phyloP scores from a whole-genome alignment of 2,888 invertebrate genomes.

The Luperina testacea region DNA sequence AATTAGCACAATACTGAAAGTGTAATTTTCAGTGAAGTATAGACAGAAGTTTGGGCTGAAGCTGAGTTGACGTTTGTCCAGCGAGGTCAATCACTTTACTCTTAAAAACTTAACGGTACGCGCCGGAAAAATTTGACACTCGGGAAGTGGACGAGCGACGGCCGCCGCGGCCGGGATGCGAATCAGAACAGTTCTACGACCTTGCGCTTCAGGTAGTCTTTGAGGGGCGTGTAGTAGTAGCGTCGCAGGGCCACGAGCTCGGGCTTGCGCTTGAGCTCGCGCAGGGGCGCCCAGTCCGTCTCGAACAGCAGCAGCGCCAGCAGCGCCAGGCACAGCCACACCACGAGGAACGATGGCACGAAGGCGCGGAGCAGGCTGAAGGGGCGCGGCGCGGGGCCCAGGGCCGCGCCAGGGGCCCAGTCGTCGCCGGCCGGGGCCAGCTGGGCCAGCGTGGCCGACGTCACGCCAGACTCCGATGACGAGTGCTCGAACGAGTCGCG shows the following conservation, averaged over 20 bases:
- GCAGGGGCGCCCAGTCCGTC: constrained; percentile 93
- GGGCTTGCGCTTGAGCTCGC: constrained; percentile 93
- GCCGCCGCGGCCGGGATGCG: constrained; percentile 51
- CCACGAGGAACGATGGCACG: constrained; percentile 94
- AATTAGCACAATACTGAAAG: constrained; percentile 15
- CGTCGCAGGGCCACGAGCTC: constrained; percentile 94
- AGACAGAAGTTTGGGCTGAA: constrained; percentile 13
- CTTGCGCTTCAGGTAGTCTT: constrained; percentile 93
- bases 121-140: constrained; percentile 81
- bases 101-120: constrained; percentile 72
- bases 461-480: constrained; percentile 93
- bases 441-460: constrained; percentile 77
- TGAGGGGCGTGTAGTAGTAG: constrained; percentile 95
- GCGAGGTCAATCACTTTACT: constrained; percentile 34
- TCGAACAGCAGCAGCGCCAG: constrained; percentile 94
- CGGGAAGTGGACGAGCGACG: constrained; percentile 66
- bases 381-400: constrained; percentile 74
- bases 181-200: constrained; percentile 91
- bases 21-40: constrained; percentile 2
- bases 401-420: constrained; percentile 64
- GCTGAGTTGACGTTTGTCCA: constrained; percentile 24
- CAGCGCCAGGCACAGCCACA: constrained; percentile 92
- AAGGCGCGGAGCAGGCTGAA: constrained; percentile 93
- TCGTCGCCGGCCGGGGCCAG: constrained; percentile 74
- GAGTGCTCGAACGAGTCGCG: constrained; percentile 94